Evolutionary conservation across 1,140 invertebrate genomes (phyloP).

Genomic region (Trissolcus basalis): DNA sequence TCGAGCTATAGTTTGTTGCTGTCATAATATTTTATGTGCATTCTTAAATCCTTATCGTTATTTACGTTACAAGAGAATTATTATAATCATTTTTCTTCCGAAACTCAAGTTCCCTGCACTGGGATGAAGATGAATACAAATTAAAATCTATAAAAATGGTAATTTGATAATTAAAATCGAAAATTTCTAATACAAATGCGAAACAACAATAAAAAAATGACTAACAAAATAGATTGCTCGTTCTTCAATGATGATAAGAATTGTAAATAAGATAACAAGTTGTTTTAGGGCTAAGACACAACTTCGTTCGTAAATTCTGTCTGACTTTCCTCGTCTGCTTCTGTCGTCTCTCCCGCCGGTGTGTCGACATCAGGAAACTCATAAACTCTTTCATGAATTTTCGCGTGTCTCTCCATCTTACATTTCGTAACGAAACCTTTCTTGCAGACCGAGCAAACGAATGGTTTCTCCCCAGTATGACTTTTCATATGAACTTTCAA

Average conservation of each 20-base stretch:
- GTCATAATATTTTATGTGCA: too few species aligned
- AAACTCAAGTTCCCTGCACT: background rate
- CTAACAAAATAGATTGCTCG: too few species aligned
- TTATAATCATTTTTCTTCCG: background rate
- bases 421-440: conserved; percentile 70
- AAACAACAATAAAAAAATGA: background rate
- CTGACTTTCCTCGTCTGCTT: too few species aligned
- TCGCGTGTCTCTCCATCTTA: conserved; percentile 62
- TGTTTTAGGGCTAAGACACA: too few species aligned
- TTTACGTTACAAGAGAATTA: background rate
- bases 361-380: conserved; percentile 8
- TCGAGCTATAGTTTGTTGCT: too few species aligned
- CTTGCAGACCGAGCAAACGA: conserved; percentile 68
- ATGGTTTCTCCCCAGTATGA: conserved; percentile 75
- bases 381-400: conserved; percentile 54
- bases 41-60: conserved; percentile 6
- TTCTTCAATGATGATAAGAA: too few species aligned
- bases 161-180: background rate
- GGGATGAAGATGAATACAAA: background rate
- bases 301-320: too few species aligned
- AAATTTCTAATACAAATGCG: background rate
- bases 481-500: conserved; percentile 77
- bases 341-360: background rate
- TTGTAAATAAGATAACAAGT: too few species aligned
- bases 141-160: background rate